phyloP scores from a whole-genome alignment of 2,113 vertebrate species.

The Erinaceus europaeus region DNA sequence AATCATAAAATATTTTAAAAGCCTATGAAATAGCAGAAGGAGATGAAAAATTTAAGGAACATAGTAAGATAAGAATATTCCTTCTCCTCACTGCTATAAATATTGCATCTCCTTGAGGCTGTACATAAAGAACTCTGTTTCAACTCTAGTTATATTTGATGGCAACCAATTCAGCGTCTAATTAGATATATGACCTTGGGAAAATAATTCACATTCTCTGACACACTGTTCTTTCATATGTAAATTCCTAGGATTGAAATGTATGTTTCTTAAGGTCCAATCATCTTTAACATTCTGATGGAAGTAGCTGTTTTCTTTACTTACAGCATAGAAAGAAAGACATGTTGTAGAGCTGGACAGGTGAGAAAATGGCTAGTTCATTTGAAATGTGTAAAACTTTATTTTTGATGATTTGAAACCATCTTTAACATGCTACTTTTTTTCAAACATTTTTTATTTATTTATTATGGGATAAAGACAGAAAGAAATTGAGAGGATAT shows the following conservation, averaged over 20 bases:
- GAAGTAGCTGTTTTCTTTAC: neutral
- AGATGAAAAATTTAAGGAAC: neutral
- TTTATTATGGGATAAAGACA: too few species aligned
- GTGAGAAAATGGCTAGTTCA: neutral
- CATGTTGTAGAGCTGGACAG: neutral
- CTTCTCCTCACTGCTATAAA: conserved; percentile 25
- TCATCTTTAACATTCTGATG: conserved; percentile 30
- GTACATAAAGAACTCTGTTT: conserved; percentile 26
- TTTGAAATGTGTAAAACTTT: neutral
- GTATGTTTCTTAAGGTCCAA: neutral
- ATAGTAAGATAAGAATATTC: neutral
- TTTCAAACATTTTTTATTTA: too few species aligned
- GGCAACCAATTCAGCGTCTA: conserved; percentile 23
- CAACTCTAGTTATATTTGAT: conserved; percentile 32
- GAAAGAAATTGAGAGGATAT: too few species aligned
- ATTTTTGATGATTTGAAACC: conserved; percentile 20
- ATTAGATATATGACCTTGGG: conserved; percentile 13
- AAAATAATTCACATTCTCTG: conserved; percentile 23
- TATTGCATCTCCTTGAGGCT: conserved; percentile 31
- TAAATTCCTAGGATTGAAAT: conserved; percentile 35
- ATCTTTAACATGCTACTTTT: neutral
- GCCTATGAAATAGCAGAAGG: neutral
- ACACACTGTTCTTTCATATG: conserved; percentile 9
- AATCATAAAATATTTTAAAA: neutral
- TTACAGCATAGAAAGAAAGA: neutral